These are phyloP conservation scores for Medauroidea extradentata DNA, from an alignment of 1,140 invertebrate species.

Conservation along the genomic window DNA sequence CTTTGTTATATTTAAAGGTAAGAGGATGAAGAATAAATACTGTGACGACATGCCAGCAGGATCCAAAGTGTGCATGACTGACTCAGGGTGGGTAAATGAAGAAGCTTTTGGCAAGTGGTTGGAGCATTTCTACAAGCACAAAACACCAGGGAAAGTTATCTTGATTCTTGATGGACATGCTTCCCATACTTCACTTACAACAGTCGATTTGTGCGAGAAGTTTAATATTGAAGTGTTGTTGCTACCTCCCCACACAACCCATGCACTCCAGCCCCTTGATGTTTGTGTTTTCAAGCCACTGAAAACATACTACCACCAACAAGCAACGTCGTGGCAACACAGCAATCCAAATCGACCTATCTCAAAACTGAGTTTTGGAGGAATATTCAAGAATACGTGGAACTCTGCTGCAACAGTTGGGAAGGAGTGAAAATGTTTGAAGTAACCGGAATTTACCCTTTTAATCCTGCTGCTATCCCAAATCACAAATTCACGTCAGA, in stretches of 20 bases:
- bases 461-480: slow-evolving; percentile 18
- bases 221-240: slow-evolving; percentile 35
- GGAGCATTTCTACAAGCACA: neutral
- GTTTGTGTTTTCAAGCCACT: too few relatives aligned
- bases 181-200: neutral
- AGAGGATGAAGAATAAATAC: neutral
- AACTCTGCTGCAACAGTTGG: slow-evolving; percentile 15
- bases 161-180: neutral
- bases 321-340: slow-evolving; percentile 9
- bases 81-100: neutral
- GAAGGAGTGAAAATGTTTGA: slow-evolving; percentile 21
- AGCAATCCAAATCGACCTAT: neutral
- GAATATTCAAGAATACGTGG: slow-evolving; percentile 23
- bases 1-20: slow-evolving; percentile 1
- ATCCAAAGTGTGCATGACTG: neutral
- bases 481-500: too few relatives aligned
- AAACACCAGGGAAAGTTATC: neutral
- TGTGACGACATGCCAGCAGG: neutral
- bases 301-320: slow-evolving; percentile 22
- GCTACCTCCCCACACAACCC: slow-evolving; percentile 38
- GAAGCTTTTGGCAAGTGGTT: neutral
- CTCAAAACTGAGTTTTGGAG: slow-evolving; percentile 3
- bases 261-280: slow-evolving; percentile 37
- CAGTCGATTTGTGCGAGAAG: too few relatives aligned
- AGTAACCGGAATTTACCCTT: slow-evolving; percentile 24